Evolutionary conservation across 2,113 vertebrate species (phyloP).

Genomic region (Pomatorhinus ruficollis): DNA sequence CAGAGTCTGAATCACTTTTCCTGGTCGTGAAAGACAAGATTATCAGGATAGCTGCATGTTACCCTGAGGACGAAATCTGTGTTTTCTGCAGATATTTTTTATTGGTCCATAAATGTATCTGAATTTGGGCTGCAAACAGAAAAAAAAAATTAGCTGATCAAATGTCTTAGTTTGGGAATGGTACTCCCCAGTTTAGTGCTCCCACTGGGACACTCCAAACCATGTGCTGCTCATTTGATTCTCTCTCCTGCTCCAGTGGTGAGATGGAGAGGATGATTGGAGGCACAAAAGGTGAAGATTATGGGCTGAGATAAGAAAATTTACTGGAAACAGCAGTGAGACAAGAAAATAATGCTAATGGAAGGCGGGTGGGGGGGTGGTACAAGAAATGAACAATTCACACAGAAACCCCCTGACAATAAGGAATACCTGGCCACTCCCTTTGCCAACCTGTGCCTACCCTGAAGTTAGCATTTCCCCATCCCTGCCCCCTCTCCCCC

Average conservation of each 20-base stretch:
- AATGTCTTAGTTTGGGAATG: background rate
- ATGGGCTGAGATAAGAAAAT: background rate
- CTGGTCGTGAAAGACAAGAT: background rate
- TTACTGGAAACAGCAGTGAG: background rate
- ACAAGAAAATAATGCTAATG: background rate
- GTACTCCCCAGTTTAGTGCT: background rate
- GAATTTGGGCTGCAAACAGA: background rate
- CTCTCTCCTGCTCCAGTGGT: background rate
- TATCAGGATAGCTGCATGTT: background rate
- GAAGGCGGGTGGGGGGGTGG: too few species aligned
- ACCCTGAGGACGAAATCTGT: background rate
- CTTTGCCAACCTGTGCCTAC: background rate
- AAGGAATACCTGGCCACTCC: background rate
- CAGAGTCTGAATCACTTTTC: background rate
- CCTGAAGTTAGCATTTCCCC: background rate
- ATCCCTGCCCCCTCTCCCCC: accelerated
- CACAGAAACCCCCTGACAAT: background rate
- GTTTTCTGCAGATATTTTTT: background rate
- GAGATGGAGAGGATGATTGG: background rate
- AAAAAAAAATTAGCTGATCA: background rate
- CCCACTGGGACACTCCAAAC: background rate
- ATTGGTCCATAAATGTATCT: background rate
- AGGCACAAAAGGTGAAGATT: background rate
- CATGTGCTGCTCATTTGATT: background rate
- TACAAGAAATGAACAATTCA: background rate